These are phyloP conservation scores for Chrosomus eos DNA, from an alignment of 2,797 vertebrate species.

Conservation along the genomic window DNA sequence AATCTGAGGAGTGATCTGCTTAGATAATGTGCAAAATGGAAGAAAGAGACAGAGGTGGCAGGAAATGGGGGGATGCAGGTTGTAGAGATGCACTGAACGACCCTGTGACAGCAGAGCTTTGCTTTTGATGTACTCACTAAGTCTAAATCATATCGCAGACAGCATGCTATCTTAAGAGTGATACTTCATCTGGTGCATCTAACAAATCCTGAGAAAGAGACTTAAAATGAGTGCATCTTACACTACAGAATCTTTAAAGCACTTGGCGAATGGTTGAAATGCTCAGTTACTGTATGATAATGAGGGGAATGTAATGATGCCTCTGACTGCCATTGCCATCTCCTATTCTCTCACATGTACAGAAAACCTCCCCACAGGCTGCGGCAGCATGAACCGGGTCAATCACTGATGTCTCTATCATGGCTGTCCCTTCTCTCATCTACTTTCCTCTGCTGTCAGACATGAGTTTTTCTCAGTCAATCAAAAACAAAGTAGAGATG, in stretches of 20 bases:
- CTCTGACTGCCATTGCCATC: constrained; percentile 45
- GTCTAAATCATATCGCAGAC: constrained; percentile 47
- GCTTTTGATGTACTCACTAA: constrained; percentile 32
- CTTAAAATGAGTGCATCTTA: constrained; percentile 17
- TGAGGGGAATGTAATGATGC: constrained; percentile 49
- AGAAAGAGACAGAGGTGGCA: constrained; percentile 41
- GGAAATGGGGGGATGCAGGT: constrained; percentile 26
- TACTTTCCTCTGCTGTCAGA: constrained; percentile 42
- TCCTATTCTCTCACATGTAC: constrained; percentile 55
- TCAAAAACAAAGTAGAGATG: constrained; percentile 5
- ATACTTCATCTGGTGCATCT: constrained; percentile 28
- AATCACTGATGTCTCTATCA: constrained; percentile 57
- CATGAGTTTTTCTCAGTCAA: constrained; percentile 25
- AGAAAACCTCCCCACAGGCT: constrained; percentile 42
- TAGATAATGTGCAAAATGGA: constrained; percentile 50
- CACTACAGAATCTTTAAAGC: constrained; percentile 25
- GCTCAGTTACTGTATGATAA: constrained; percentile 44
- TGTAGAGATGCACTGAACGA: constrained; percentile 21
- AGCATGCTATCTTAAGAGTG: constrained; percentile 23
- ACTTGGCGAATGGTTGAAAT: constrained; percentile 30
- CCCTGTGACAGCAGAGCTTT: constrained; percentile 23
- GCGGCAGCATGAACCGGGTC: constrained; percentile 41
- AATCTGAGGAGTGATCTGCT: constrained; percentile 57
- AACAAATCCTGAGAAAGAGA: constrained; percentile 24
- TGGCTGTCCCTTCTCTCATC: constrained; percentile 47